These are phyloP conservation scores for Clarias macrocephalus DNA, from an alignment of 2,113 vertebrate genomes.

Conservation along the genomic window DNA sequence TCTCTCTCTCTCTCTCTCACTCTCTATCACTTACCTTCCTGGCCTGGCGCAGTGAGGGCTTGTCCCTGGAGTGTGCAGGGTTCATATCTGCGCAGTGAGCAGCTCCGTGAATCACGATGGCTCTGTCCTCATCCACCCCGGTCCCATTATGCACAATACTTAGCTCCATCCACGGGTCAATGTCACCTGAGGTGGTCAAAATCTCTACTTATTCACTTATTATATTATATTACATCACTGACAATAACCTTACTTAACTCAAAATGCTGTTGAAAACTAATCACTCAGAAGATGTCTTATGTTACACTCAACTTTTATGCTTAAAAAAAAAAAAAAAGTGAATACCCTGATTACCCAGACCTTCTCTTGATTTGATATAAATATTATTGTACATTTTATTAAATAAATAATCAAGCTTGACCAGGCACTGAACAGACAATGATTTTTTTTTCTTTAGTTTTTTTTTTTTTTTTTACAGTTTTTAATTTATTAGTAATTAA, in stretches of 20 bases:
- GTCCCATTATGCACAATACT: constrained; percentile 63
- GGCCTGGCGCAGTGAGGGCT: constrained; percentile 61
- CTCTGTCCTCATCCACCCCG: constrained; percentile 48
- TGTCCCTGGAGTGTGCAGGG: constrained; percentile 48
- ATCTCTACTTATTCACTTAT: neutral
- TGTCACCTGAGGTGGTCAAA: constrained; percentile 60
- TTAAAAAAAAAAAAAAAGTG: too few relatives aligned
- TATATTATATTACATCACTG: neutral
- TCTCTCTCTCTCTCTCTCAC: neutral
- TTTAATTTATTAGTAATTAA: neutral
- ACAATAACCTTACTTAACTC: neutral
- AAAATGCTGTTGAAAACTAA: neutral
- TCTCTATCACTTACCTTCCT: constrained; percentile 60
- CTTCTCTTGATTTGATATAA: neutral
- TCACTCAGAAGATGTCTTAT: neutral
- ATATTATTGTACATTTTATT: too few relatives aligned
- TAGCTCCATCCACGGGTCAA: constrained; percentile 75
- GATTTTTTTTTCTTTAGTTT: too few relatives aligned
- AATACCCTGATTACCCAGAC: neutral
- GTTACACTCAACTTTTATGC: neutral
- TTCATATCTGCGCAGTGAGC: constrained; percentile 77
- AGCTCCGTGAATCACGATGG: constrained; percentile 67
- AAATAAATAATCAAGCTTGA: neutral
- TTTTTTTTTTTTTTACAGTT: neutral
- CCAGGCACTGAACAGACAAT: too few relatives aligned